Conservation (phyloP, 1,140 invertebrate species). For the Cydia fagiglandana region DNA sequence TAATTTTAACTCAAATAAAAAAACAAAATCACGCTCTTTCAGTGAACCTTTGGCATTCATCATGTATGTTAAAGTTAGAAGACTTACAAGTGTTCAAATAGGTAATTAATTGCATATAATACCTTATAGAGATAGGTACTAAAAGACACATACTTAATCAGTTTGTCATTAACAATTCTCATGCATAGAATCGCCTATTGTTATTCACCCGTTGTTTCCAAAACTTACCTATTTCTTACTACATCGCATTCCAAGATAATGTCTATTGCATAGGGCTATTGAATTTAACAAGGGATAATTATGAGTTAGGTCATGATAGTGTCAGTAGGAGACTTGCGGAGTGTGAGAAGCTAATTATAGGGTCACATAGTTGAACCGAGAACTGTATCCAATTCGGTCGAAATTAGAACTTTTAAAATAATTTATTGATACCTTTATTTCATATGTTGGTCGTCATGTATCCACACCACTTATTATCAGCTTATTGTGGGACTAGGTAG, state of each 20-base stretch:
- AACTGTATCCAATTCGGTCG: not conserved
- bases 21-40: too few relatives aligned
- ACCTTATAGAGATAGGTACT: not conserved
- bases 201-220: conserved; percentile 13
- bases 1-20: too few relatives aligned
- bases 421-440: not conserved
- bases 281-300: conserved; percentile 2
- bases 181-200: conserved; percentile 25
- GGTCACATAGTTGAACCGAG: not conserved
- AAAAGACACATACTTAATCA: not conserved
- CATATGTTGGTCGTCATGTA: too few relatives aligned
- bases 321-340: not conserved
- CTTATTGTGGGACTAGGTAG: too few relatives aligned
- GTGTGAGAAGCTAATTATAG: conserved; percentile 4
- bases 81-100: too few relatives aligned
- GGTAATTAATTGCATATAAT: too few relatives aligned
- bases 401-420: not conserved
- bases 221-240: conserved; percentile 27
- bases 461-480: too few relatives aligned
- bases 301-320: not conserved
- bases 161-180: conserved; percentile 6
- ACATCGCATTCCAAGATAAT: conserved; percentile 26
- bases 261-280: conserved; percentile 16
- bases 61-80: too few relatives aligned
- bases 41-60: too few relatives aligned